Percentiles rank a stretch among this genome's conserved stretches.
phyloP scores from a whole-genome alignment of 2,888 invertebrate species.

The Carterocephalus palaemon region DNA sequence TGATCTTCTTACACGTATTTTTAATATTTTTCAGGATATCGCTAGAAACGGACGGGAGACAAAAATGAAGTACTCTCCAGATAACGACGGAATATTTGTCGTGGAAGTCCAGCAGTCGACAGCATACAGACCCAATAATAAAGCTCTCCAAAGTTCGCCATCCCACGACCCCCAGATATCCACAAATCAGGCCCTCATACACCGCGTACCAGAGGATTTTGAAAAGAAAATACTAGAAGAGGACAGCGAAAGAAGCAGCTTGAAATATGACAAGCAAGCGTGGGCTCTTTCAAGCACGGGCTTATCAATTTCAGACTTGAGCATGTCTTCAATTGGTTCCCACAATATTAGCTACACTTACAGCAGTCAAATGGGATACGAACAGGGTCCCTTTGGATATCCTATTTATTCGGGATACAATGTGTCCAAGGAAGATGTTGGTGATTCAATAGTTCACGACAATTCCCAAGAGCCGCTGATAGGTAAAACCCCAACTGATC shows the following conservation, averaged over 20 bases:
- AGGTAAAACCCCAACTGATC: conserved; percentile 68
- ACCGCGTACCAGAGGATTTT: conserved; percentile 63
- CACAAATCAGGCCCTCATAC: conserved; percentile 71
- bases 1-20: no score
- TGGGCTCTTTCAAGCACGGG: conserved; percentile 84
- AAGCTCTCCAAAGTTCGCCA: conserved; percentile 52
- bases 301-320: conserved; percentile 88
- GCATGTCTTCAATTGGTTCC: conserved; percentile 84
- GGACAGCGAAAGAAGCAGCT: conserved; percentile 54
- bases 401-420: conserved; percentile 81
- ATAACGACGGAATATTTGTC: conserved; percentile 86
- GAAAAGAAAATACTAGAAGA: conserved; percentile 55
- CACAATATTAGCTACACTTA: conserved; percentile 88
- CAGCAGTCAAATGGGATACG: conserved; percentile 88
- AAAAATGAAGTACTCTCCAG: conserved; percentile 85
- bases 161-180: conserved; percentile 66
- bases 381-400: conserved; percentile 85
- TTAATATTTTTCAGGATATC: conserved; percentile 83
- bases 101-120: conserved; percentile 81
- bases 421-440: conserved; percentile 56
- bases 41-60: conserved; percentile 85
- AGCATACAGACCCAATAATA: conserved; percentile 60
- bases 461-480: conserved; percentile 73
- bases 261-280: conserved; percentile 59
- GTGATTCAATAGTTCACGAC: conserved; percentile 59